Base-by-base conservation (phyloP, 2,888 invertebrate species). In the Thera obeliscata region DNA sequence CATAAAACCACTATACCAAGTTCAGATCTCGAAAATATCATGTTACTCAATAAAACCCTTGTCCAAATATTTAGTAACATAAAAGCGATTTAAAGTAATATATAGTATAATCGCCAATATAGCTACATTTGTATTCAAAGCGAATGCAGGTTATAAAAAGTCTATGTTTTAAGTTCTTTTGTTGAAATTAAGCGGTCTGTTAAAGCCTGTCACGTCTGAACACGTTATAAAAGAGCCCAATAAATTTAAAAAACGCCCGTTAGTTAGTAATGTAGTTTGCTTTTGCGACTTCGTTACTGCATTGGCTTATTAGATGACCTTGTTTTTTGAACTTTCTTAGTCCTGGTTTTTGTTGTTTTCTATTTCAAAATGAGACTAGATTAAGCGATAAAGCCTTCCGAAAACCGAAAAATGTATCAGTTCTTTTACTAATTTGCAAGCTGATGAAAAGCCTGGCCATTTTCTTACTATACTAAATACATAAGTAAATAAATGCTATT, bases 41-140 rank as follows among this genome's bases (percentile, higher is more conserved):
- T 80, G 88, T 93, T 93, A 91, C 93, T 77, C 56, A 84, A 90
- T 91, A 89, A 90, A 90, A 91, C 84, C 88, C 87, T 81, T 90
- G 92, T 93, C 92, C 89, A 93, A 93, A 93, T 91, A 93, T 93
- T 93, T 93, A 82, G 87, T 88, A 88, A 87, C 89, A 92, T 90
- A 91, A 93, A 92, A 89, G 87, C 88, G 81, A 93, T 92, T 89
- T 87, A 85, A 84, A 85, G 83, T 90, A 92, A 92, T 88, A 91
- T 92, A 91, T 91, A 90, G 91, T 87, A 83, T 83, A 92, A 91
- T 93, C 91, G 85, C 85, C 85, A 78, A 81, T 78, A 77, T 62
- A 56, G 33, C 41, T 81, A 72, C 86, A 90, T 93, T 90, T 87
- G 89, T 93, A 93, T 93, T 90, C 93, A 84, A 78, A 80, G 79